A percentile compares a stretch with the other conserved stretches of the same genome.
Conservation (phyloP, 2,888 invertebrate species). For the Pycnomerus fuliginosus region DNA sequence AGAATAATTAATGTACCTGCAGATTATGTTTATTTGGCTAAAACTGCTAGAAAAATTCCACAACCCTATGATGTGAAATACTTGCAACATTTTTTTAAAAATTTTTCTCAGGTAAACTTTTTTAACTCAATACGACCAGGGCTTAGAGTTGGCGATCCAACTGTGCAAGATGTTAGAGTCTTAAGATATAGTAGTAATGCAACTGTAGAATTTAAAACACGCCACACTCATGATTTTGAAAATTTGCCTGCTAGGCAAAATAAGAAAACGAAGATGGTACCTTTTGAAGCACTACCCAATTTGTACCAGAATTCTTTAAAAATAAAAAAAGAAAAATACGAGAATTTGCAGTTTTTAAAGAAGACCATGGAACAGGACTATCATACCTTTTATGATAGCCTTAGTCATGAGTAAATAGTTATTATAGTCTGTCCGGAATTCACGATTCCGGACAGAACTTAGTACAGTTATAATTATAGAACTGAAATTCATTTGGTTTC, state of each 20-base stretch:
- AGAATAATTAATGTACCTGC: background rate
- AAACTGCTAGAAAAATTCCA: background rate
- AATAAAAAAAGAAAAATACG: constrained; percentile 9
- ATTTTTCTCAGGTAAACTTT: constrained; percentile 5
- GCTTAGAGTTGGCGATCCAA: background rate
- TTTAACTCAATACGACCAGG: background rate
- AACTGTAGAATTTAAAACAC: background rate
- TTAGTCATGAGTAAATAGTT: constrained; percentile 5
- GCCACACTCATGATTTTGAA: background rate
- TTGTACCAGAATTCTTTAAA: constrained; percentile 3
- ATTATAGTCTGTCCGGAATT: too few relatives aligned
- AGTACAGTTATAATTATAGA: too few relatives aligned
- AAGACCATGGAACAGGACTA: constrained; percentile 8
- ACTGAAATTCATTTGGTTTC: too few relatives aligned
- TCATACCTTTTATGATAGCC: constrained; percentile 8
- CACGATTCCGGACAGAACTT: too few relatives aligned
- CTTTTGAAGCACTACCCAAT: too few relatives aligned
- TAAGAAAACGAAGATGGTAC: too few relatives aligned
- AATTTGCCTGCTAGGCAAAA: too few relatives aligned
- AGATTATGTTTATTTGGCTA: background rate
- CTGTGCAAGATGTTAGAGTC: background rate
- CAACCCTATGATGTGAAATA: background rate
- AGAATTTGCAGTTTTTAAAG: constrained; percentile 7
- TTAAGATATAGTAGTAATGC: background rate
- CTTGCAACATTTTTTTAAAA: background rate